A percentile compares a stretch with the other conserved stretches of the same genome.
These are phyloP conservation scores for Lepidothrix coronata DNA, from an alignment of 2,113 vertebrate species.

Conservation along the genomic window DNA sequence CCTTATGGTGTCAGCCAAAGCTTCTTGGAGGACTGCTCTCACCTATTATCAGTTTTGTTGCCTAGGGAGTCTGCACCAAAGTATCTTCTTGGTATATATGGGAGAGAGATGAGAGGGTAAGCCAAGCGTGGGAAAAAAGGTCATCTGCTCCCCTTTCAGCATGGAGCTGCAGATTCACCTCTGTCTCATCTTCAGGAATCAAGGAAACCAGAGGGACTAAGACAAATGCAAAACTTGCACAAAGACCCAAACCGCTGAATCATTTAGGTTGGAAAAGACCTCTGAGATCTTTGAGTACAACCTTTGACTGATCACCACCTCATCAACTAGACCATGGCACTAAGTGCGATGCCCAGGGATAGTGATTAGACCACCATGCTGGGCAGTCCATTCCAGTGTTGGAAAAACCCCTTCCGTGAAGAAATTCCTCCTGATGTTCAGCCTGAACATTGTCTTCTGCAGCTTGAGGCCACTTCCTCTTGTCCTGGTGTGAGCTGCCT, in stretches of 20 bases:
- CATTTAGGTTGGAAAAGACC: background rate
- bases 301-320: background rate
- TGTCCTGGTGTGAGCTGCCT: background rate
- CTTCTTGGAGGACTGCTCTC: background rate
- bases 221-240: background rate
- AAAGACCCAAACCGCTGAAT: background rate
- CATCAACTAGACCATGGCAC: background rate
- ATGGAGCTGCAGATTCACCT: background rate
- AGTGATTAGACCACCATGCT: background rate
- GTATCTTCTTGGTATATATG: background rate
- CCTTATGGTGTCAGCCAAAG: accelerated
- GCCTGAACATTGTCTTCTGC: background rate
- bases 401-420: background rate
- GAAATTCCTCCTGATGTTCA: background rate
- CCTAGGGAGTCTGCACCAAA: background rate
- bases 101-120: background rate
- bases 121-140: background rate
- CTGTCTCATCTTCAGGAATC: background rate
- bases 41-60: background rate
- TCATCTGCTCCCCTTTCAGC: background rate
- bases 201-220: background rate
- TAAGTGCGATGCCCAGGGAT: background rate
- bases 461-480: background rate
- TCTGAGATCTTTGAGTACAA: background rate
- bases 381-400: background rate